Conservation (phyloP, 2,797 vertebrate genomes). For the Pipistrellus pygmaeus region DNA sequence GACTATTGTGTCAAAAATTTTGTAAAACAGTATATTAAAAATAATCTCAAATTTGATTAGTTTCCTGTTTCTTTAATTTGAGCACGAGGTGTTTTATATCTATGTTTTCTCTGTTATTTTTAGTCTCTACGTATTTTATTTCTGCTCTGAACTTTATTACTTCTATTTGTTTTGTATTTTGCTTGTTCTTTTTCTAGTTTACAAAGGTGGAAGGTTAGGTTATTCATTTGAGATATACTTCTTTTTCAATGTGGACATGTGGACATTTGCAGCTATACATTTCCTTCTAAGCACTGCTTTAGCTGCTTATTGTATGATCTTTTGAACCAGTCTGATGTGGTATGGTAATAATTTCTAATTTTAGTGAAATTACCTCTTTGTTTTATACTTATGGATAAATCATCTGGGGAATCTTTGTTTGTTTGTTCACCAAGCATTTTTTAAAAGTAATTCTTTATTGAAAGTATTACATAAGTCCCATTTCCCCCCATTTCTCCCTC, state of each 20-base stretch:
- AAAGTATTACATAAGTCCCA: too few species aligned
- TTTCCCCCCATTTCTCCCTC: too few species aligned
- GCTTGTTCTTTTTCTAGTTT: background rate
- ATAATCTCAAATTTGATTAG: background rate
- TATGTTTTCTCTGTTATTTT: background rate
- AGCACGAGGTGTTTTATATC: background rate
- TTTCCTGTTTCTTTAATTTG: background rate
- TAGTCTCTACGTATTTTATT: background rate
- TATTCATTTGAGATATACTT: background rate
- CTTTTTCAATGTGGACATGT: background rate
- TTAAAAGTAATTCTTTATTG: too few species aligned
- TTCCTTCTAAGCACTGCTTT: background rate
- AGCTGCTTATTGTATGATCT: background rate
- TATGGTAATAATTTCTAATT: background rate
- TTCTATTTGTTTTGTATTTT: background rate
- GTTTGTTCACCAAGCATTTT: too few species aligned
- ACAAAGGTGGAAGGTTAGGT: background rate
- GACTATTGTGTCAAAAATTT: background rate
- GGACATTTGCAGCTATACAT: background rate
- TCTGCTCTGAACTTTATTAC: background rate
- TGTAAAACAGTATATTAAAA: conserved; percentile 10
- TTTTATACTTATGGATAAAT: background rate
- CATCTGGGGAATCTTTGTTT: background rate
- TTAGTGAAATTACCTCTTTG: too few species aligned
- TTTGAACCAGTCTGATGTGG: background rate